A percentile compares a stretch with the other conserved stretches of the same genome.
Conservation (phyloP, 2,888 invertebrate species). For the Tubulanus polymorphus region DNA sequence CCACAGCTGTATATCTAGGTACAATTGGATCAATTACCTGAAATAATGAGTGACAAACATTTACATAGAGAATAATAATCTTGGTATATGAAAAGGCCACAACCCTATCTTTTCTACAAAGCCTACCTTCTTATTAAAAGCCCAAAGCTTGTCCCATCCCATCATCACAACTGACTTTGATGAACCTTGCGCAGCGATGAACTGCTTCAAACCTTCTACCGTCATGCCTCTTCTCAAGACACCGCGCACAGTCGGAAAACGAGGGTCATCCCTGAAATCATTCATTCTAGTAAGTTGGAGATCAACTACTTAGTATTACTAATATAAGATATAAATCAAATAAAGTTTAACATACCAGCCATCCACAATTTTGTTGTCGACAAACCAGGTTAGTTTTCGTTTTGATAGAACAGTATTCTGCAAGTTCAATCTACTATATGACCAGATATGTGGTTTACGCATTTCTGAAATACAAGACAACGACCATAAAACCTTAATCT, state of each 20-base stretch:
- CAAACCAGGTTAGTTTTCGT: conserved; percentile 96
- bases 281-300: background rate
- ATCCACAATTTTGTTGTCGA: conserved; percentile 86
- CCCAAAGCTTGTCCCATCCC: conserved; percentile 99
- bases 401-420: conserved; percentile 97
- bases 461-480: conserved; percentile 30
- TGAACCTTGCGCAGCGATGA: conserved; percentile 93
- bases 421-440: conserved; percentile 94
- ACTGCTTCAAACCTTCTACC: conserved; percentile 92
- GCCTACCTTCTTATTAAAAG: conserved; percentile 90
- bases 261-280: conserved; percentile 82
- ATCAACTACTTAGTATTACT: background rate
- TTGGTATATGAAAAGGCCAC: background rate
- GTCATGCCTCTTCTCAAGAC: conserved; percentile 94
- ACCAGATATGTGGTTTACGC: conserved; percentile 91
- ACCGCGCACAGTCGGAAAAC: conserved; percentile 97
- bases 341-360: conserved; percentile 70
- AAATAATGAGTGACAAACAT: background rate
- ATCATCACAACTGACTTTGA: conserved; percentile 96
- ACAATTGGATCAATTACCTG: conserved; percentile 93
- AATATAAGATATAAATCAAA: background rate
- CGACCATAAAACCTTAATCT: too few relatives aligned
- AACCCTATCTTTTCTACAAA: background rate
- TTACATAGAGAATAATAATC: background rate
- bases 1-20: conserved; percentile 84